Evolutionary conservation across 1,140 invertebrate species (phyloP).

Genomic region (Lucilia cuprina): DNA sequence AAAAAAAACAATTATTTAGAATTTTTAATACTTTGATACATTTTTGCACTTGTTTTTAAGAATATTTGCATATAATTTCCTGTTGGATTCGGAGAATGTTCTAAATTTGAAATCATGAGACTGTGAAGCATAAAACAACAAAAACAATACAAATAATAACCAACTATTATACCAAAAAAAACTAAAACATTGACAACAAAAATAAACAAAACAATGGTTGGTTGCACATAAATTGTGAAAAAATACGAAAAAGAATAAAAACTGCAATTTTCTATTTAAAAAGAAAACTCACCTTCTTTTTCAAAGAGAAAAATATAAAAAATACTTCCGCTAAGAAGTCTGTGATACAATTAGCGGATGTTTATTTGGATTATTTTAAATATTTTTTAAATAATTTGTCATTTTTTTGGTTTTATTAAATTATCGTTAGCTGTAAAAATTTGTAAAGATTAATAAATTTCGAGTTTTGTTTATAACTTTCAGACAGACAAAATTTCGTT

Average conservation of each 20-base stretch:
- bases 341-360: no score
- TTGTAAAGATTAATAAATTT: no score
- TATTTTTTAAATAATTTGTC: no score
- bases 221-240: not conserved
- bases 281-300: not conserved
- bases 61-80: not conserved
- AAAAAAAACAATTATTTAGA: no score
- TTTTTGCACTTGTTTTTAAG: no score
- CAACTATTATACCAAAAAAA: not conserved
- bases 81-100: not conserved
- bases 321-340: not conserved
- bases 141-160: not conserved
- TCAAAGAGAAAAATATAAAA: not conserved
- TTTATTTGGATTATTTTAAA: no score
- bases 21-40: no score
- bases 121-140: not conserved
- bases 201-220: not conserved
- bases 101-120: not conserved
- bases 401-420: no score
- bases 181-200: constrained; percentile 13
- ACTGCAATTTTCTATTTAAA: not conserved
- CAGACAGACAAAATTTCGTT: no score
- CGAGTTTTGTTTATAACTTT: no score
- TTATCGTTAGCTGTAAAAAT: no score
- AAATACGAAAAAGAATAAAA: not conserved